Evolutionary conservation across 2,888 invertebrate species (phyloP), one percentile per base, ranked within the genome.

Genomic region (Reticulitermes lucifugus): DNA sequence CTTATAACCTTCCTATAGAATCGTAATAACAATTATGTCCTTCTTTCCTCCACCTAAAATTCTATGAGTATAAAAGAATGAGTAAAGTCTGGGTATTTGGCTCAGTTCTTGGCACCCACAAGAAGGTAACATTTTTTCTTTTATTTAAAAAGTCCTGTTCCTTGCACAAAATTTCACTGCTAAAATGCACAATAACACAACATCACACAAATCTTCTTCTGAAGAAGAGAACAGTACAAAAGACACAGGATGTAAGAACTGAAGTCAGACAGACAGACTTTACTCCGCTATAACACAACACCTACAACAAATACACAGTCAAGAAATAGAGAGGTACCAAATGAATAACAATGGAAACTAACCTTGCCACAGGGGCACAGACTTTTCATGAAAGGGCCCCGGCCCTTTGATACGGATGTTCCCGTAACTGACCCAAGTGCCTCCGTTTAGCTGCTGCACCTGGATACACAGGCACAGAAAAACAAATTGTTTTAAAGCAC

Each of bases 401-500:
- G 93, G 97, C 96, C 95, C 98, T 97, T 95, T 97, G 97, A 95
- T 98, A 98, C 93, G 98, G 98, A 95, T 98, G 98, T 93, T 98
- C 98, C 95, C 98, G 94, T 93, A 96, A 94, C 92, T 96, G 95
- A 93, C 96, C 95, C 93, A 96, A 94, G 92, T 95, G 94, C 92
- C 96, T 95, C 91, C 95, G 93, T 91, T 95, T 95, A 91, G 95
- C 96, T 93, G 96, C 95, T 81, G 95, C 96, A 96, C 96, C 96
- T 96, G 94, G 94, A 85, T 86, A 86, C 84, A 86, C 86, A 86
- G 86, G 86, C 86, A 86, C 84, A 86, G 65, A 86, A 85, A 86
- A 86, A 83, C 77, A 85, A 82, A 80, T 51, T 55, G 60, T 25
- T 86, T 86, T 86, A 85, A 85, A 87, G 86, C 83, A 86, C 83